phyloP scores from a whole-genome alignment of 1,140 invertebrate genomes.

The Zaprionus inermis region DNA sequence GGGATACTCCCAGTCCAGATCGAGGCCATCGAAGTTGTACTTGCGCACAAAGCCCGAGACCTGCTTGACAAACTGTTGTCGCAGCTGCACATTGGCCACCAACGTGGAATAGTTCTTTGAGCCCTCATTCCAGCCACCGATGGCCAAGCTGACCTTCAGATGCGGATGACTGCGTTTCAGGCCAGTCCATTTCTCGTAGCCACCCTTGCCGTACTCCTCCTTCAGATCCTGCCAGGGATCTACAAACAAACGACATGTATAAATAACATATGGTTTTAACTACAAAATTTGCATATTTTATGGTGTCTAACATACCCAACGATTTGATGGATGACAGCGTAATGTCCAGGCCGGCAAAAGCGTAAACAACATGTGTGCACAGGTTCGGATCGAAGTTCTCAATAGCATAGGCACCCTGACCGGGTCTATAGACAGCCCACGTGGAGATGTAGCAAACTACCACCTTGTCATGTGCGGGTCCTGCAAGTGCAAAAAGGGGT shows the following conservation, averaged over 20 bases:
- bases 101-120: constrained; percentile 91
- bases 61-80: constrained; percentile 86
- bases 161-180: constrained; percentile 89
- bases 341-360: constrained; percentile 92
- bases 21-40: constrained; percentile 92
- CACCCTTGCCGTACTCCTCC: constrained; percentile 89
- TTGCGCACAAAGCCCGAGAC: constrained; percentile 71
- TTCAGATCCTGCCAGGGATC: constrained; percentile 91
- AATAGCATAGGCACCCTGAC: constrained; percentile 87
- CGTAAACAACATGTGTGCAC: constrained; percentile 95
- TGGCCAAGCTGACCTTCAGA: constrained; percentile 90
- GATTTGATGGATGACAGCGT: constrained; percentile 87
- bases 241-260: constrained; percentile 69
- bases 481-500: constrained; percentile 57
- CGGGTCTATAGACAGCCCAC: constrained; percentile 90
- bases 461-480: constrained; percentile 86
- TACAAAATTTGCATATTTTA: constrained; percentile 43
- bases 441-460: constrained; percentile 92
- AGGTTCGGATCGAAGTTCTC: constrained; percentile 90
- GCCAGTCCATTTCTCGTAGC: constrained; percentile 88
- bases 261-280: neutral
- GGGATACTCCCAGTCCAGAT: constrained; percentile 93
- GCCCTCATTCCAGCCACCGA: constrained; percentile 96
- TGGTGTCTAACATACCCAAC: constrained; percentile 84
- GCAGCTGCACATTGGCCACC: constrained; percentile 86